Base-by-base conservation (phyloP, 2,113 vertebrate genomes). In the Cyprinus carpio region DNA sequence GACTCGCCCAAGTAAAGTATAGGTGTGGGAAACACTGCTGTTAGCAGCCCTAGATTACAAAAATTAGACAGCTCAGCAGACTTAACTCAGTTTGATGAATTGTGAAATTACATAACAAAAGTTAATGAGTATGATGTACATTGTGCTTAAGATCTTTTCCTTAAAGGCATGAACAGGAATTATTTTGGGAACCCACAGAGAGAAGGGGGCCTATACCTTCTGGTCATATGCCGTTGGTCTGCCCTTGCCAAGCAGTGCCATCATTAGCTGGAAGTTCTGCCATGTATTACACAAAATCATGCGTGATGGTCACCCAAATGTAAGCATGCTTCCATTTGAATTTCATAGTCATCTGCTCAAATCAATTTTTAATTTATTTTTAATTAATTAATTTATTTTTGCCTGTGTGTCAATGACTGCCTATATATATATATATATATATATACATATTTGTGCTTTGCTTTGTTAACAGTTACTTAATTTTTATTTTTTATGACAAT, bases 241-340 rank as follows among this genome's bases (percentile, higher is more conserved):
- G 82, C 98, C 98, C 0, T 91, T 99, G 83, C 91, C 96, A 87
- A 96, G 95, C 94, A 99, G 95, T 46, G 93, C 98, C 90, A 96
- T 99, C 92, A 95, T 99, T 90, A 97, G 97, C 94, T 99, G 98
- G 98, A 99, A 99, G 93, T 99, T 99, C 94, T 99, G 97, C 91
- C 97, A 99, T 0, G 98, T 99, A 4, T 92, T 99, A 12, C 98
- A 99, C 94, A 99, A 99, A 92, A 92, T 99, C 43, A 95, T 99
- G 43, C 95, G 98, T 0, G 98, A 99, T 0, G 98, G 98, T 9
- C 98, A 99, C 90, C 96, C 93, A 60, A 99, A 99, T 0, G 98
- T 99, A 95, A 97, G 97, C 92, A 8, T 86, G 51, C 0, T 82
- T 69, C 4, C 29, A 8, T 46, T 67, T n/a, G 2, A 49, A 23